phyloP scores from a whole-genome alignment of 2,113 vertebrate species.

The Dunckerocampus dactyliophorus region DNA sequence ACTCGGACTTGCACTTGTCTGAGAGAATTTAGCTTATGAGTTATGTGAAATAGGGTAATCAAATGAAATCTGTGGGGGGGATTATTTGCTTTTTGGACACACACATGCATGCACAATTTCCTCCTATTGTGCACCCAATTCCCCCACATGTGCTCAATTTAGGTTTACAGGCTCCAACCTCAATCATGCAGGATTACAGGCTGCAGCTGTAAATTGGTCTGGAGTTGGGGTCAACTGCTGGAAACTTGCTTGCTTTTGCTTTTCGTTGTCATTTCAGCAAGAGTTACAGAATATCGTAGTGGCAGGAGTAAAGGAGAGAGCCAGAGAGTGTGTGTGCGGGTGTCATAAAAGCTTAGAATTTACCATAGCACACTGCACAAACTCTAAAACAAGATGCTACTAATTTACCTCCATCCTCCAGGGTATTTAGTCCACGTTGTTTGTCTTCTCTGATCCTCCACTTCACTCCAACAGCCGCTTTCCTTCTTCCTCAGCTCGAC shows the following conservation, averaged over 20 bases:
- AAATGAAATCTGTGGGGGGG: slow-evolving; percentile 10
- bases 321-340: neutral
- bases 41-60: slow-evolving; percentile 24
- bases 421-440: slow-evolving; percentile 36
- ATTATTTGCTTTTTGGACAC: neutral
- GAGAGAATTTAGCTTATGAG: slow-evolving; percentile 15
- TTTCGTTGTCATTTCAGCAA: slow-evolving; percentile 26
- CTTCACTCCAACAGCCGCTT: slow-evolving; percentile 56
- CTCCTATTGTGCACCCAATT: slow-evolving; percentile 12
- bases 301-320: slow-evolving; percentile 10
- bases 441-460: slow-evolving; percentile 47
- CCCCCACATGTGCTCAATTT: slow-evolving; percentile 22
- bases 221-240: slow-evolving; percentile 24
- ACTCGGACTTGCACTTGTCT: no score
- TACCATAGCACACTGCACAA: slow-evolving; percentile 47
- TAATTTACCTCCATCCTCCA: slow-evolving; percentile 45
- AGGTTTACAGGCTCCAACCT: slow-evolving; percentile 21
- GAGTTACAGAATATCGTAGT: slow-evolving; percentile 21
- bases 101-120: slow-evolving; percentile 9
- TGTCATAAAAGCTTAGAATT: slow-evolving; percentile 43
- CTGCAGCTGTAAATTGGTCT: slow-evolving; percentile 30
- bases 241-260: slow-evolving; percentile 10
- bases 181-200: slow-evolving; percentile 39
- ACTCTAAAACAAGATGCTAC: slow-evolving; percentile 35
- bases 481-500: slow-evolving; percentile 38